Percentiles rank a stretch among this genome's conserved stretches.
These are phyloP conservation scores for Stichopus chloronotus DNA, from an alignment of 35 echinoderm and acorn worm genomes.

Conservation along the genomic window DNA sequence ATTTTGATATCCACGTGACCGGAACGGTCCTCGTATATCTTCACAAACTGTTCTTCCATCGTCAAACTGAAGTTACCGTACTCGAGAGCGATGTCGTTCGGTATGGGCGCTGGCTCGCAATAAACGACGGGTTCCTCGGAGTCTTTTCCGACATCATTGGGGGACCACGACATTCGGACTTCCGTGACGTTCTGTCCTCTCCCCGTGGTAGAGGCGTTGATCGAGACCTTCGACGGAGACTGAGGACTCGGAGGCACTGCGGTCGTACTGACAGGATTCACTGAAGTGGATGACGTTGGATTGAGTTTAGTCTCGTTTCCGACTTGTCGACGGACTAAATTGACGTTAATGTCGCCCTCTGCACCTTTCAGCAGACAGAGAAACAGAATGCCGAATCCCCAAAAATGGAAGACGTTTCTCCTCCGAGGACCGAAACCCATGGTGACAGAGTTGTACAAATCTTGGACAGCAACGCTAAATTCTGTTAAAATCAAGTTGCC, in stretches of 20 bases:
- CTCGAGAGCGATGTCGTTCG: neutral
- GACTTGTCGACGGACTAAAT: constrained; percentile 16
- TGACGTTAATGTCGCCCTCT: neutral
- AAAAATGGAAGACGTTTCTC: neutral
- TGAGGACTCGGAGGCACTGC: neutral
- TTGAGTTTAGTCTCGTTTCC: neutral
- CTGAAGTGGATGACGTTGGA: neutral
- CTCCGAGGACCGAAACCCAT: neutral
- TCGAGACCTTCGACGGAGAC: neutral
- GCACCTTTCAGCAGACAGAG: neutral
- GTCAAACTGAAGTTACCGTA: constrained; percentile 38
- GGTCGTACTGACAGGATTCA: neutral
- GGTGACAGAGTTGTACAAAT: too few species aligned
- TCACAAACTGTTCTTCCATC: constrained; percentile 36
- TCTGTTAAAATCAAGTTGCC: too few species aligned
- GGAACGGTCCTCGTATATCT: neutral
- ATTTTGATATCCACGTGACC: constrained; percentile 52
- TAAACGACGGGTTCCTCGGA: neutral
- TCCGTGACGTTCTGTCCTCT: neutral
- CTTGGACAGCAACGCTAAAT: too few species aligned
- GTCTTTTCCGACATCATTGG: neutral
- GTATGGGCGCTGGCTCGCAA: neutral
- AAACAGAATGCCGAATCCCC: neutral
- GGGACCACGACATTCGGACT: neutral
- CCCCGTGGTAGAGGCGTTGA: neutral